Evolutionary conservation across 2,113 vertebrate species (phyloP).

Genomic region (Fulica atra): DNA sequence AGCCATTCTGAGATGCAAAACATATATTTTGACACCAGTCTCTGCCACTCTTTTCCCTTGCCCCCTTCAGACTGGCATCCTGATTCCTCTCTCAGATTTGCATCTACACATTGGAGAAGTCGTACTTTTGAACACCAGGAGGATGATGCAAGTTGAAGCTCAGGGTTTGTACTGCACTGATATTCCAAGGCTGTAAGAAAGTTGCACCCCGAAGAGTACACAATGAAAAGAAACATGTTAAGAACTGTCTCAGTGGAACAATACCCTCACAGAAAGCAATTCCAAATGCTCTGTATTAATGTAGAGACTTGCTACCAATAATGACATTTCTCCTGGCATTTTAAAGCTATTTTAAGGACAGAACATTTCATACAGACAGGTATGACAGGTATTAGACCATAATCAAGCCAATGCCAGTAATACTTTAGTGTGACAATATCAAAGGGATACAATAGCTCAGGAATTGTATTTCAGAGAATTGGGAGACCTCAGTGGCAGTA

Average conservation of each 20-base stretch:
- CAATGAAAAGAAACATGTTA: background rate
- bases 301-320: background rate
- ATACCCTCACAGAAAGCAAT: background rate
- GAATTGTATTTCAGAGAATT: background rate
- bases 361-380: background rate
- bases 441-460: background rate
- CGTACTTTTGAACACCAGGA: background rate
- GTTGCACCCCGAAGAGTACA: background rate
- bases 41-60: background rate
- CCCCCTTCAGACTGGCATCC: background rate
- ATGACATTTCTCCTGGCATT: background rate
- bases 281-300: background rate
- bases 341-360: background rate
- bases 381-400: background rate
- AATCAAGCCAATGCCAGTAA: background rate
- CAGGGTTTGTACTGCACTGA: background rate
- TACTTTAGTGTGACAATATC: background rate
- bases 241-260: background rate
- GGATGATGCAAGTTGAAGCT: background rate
- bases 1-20: background rate
- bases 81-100: background rate
- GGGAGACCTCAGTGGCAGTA: background rate
- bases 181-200: background rate
- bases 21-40: background rate
- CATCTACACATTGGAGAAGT: background rate